These are phyloP conservation scores for Botrylloides violaceus DNA, from an alignment of 23 tunicate species.

Conservation along the genomic window DNA sequence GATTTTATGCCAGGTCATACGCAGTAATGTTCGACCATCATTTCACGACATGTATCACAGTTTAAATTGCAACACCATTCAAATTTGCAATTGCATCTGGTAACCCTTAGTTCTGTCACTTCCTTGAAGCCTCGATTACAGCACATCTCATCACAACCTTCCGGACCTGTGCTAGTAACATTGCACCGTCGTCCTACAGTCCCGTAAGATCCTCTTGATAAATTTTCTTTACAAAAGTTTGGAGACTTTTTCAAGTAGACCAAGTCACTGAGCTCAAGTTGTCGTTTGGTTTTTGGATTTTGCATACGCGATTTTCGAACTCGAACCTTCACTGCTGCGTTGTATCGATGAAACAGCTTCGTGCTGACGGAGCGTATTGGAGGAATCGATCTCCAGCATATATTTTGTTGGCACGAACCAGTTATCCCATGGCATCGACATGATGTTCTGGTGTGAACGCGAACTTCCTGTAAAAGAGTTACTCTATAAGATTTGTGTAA, in stretches of 20 bases:
- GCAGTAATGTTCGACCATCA: slow-evolving; percentile 17
- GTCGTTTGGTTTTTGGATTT: slow-evolving; percentile 17
- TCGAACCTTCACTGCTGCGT: slow-evolving; percentile 37
- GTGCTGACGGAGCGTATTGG: slow-evolving; percentile 47
- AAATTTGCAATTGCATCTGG: slow-evolving; percentile 61
- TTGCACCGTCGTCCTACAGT: slow-evolving; percentile 67
- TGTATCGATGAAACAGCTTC: slow-evolving; percentile 32
- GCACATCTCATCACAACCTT: slow-evolving; percentile 64
- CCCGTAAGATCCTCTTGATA: slow-evolving; percentile 62
- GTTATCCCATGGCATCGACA: slow-evolving; percentile 95
- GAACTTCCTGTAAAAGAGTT: slow-evolving; percentile 78
- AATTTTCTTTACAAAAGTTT: slow-evolving; percentile 40
- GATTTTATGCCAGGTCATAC: too few relatives aligned
- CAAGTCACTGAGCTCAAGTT: slow-evolving; percentile 19
- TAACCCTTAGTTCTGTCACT: not conserved
- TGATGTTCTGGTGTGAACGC: slow-evolving; percentile 18
- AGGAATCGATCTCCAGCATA: slow-evolving; percentile 93
- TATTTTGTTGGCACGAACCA: slow-evolving; percentile 73
- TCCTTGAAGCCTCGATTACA: slow-evolving; percentile 39
- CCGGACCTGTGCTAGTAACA: slow-evolving; percentile 37
- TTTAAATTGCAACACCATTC: slow-evolving; percentile 64
- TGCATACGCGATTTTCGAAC: slow-evolving; percentile 18
- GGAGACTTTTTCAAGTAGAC: slow-evolving; percentile 35
- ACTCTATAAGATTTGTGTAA: too few relatives aligned
- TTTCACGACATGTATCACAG: slow-evolving; percentile 44